A percentile compares a stretch with the other conserved stretches of the same genome.
Evolutionary conservation across 2,113 vertebrate species (phyloP).

Genomic region (Larimichthys crocea): DNA sequence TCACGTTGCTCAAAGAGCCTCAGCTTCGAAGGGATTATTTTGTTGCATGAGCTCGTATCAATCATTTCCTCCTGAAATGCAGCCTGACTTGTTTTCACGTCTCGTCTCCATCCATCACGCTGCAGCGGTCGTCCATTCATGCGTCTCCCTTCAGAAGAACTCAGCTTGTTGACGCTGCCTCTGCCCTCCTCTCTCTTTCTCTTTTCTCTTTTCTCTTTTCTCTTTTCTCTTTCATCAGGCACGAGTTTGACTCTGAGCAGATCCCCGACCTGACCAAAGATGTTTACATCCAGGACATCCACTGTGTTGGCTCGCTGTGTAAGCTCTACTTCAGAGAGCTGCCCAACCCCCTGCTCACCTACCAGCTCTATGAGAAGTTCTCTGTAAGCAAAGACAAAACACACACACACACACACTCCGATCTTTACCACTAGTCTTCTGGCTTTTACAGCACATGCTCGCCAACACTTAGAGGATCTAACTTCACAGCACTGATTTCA

Average conservation of each 20-base stretch:
- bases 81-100: neutral
- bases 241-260: conserved; percentile 98
- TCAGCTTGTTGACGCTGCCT: neutral
- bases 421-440: neutral
- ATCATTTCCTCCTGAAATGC: neutral
- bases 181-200: neutral
- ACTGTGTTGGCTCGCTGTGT: conserved; percentile 97
- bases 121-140: neutral
- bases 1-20: neutral
- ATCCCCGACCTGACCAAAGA: conserved; percentile 99
- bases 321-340: conserved; percentile 99
- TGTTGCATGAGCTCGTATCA: neutral
- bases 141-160: neutral
- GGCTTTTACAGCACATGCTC: no score
- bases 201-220: no score
- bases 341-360: conserved; percentile 97
- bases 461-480: neutral
- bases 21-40: neutral
- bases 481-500: neutral
- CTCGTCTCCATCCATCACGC: neutral
- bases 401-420: neutral
- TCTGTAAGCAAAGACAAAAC: conserved; percentile 86
- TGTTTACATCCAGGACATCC: conserved; percentile 97
- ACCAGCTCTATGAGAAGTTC: conserved; percentile 99
- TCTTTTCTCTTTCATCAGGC: conserved; percentile 79